Conservation (phyloP, 2,888 invertebrate species). For the Baccha elongata region DNA sequence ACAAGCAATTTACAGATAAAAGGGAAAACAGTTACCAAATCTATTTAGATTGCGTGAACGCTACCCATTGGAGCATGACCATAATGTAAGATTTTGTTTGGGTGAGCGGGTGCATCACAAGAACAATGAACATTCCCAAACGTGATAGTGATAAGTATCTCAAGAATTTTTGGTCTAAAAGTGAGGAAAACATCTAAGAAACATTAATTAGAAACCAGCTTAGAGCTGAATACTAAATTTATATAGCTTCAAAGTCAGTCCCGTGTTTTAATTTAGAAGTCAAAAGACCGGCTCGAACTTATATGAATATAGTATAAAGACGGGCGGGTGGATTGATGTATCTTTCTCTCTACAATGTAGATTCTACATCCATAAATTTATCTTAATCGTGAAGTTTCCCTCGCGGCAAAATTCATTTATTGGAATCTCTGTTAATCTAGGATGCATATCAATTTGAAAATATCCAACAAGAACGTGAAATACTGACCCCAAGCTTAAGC, state of each 20-base stretch:
- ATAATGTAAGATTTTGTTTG: constrained; percentile 35
- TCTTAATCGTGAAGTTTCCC: constrained; percentile 44
- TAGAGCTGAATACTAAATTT: constrained; percentile 20
- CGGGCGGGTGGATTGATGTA: constrained; percentile 29
- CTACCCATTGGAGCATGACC: constrained; percentile 10
- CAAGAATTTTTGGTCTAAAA: constrained; percentile 7
- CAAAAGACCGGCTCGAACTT: neutral
- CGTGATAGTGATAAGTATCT: constrained; percentile 40
- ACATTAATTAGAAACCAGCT: constrained; percentile 48
- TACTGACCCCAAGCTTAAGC: constrained; percentile 25
- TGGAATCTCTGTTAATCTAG: constrained; percentile 17
- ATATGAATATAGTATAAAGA: neutral
- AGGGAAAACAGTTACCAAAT: constrained; percentile 25
- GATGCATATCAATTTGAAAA: neutral
- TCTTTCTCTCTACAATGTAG: neutral
- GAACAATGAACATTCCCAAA: constrained; percentile 55
- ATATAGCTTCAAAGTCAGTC: neutral
- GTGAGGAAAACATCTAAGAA: constrained; percentile 1
- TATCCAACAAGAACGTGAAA: constrained; percentile 19
- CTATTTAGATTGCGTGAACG: constrained; percentile 16
- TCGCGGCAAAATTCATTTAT: constrained; percentile 5
- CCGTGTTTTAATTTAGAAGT: constrained; percentile 10
- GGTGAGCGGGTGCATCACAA: constrained; percentile 29
- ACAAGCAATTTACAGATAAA: constrained; percentile 45
- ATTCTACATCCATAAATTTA: constrained; percentile 49